phyloP scores from a whole-genome alignment of 2,888 invertebrate genomes.

The Trichacis sp. region DNA sequence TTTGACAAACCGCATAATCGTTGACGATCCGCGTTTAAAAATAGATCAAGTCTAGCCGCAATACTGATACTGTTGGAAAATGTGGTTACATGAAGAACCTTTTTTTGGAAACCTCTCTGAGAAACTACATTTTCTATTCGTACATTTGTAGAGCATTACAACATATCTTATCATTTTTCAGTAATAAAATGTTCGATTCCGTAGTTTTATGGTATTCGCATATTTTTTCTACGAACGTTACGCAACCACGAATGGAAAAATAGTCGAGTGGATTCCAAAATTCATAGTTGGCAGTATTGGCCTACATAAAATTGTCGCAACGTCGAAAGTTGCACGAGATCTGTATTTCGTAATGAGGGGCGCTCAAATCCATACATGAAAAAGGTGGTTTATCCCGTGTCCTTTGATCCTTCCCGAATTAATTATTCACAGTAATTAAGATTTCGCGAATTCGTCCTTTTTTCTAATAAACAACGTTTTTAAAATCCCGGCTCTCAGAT shows the following conservation, averaged over 20 bases:
- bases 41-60: background rate
- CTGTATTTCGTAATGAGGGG: conserved; percentile 25
- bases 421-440: too few species aligned
- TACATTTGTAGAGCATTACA: too few species aligned
- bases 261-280: background rate
- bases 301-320: conserved; percentile 38
- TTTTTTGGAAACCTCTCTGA: background rate
- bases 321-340: conserved; percentile 39
- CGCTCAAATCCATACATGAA: conserved; percentile 36
- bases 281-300: conserved; percentile 15
- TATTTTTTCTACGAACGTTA: too few species aligned
- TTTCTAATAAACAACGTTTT: too few species aligned
- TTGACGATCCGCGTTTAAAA: conserved; percentile 1
- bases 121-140: too few species aligned
- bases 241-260: too few species aligned
- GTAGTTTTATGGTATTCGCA: too few species aligned
- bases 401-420: background rate
- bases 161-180: too few species aligned
- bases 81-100: background rate
- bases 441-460: background rate
- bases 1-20: conserved; percentile 2
- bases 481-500: too few species aligned
- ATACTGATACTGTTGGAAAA: background rate
- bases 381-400: conserved; percentile 22
- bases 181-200: too few species aligned